phyloP scores from a whole-genome alignment of 2,797 vertebrate genomes.

The Remorina albescens region DNA sequence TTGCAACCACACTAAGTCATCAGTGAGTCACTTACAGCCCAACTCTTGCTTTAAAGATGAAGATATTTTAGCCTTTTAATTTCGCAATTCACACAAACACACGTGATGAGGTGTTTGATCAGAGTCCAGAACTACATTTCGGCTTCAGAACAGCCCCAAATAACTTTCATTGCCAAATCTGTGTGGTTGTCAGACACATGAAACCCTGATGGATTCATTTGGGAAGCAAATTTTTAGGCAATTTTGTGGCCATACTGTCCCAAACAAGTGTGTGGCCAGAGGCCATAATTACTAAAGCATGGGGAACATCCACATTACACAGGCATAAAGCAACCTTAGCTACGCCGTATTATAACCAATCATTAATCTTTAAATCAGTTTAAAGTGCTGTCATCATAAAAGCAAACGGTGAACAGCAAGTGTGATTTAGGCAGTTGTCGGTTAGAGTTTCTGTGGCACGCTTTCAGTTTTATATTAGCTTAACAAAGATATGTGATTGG shows the following conservation, averaged over 20 bases:
- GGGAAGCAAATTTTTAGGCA: neutral
- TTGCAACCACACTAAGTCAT: slow-evolving; percentile 5
- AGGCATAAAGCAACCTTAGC: neutral
- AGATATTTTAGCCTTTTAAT: neutral
- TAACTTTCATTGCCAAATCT: neutral
- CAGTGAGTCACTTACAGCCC: neutral
- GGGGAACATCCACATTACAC: neutral
- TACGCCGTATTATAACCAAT: neutral
- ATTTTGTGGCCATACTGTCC: neutral
- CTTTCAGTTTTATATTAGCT: slow-evolving; percentile 25
- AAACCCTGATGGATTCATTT: neutral
- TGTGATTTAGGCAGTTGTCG: neutral
- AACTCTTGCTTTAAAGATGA: neutral
- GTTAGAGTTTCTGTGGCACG: neutral
- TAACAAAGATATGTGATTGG: slow-evolving; percentile 39
- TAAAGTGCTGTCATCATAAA: neutral
- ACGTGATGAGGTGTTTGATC: neutral
- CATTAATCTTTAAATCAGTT: slow-evolving; percentile 2
- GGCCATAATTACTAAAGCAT: neutral
- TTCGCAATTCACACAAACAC: neutral
- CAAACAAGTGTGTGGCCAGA: neutral
- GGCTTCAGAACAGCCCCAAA: neutral
- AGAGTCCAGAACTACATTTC: neutral
- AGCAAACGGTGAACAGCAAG: neutral
- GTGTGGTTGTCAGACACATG: neutral